These are phyloP conservation scores for Dysdera silvatica DNA, from an alignment of 1,140 invertebrate species.

Conservation along the genomic window DNA sequence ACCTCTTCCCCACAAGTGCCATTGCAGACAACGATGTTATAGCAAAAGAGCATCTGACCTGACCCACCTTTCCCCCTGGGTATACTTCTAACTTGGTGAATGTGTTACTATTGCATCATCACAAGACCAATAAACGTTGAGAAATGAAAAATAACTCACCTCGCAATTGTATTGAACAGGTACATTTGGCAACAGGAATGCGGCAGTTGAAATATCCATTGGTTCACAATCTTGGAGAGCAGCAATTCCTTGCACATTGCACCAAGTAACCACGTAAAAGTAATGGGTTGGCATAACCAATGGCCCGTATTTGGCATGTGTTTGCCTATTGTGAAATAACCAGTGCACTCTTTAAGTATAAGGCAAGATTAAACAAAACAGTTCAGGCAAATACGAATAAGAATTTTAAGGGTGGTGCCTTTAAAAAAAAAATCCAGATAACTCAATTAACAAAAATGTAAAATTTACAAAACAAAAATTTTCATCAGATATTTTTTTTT, in stretches of 20 bases:
- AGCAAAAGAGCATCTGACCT: no score
- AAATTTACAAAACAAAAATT: neutral
- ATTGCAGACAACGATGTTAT: no score
- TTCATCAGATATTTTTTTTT: no score
- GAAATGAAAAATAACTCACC: slow-evolving; percentile 1
- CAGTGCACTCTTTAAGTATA: no score
- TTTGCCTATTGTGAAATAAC: neutral
- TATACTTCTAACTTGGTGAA: no score
- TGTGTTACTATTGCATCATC: neutral
- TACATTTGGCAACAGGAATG: slow-evolving; percentile 11
- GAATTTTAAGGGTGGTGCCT: no score
- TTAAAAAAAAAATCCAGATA: neutral
- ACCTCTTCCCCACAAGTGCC: no score
- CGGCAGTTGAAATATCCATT: neutral
- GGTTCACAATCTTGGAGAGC: slow-evolving; percentile 8
- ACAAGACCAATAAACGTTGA: neutral
- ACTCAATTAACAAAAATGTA: neutral
- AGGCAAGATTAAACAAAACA: no score
- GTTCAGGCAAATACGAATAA: no score
- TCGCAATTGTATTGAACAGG: slow-evolving; percentile 21
- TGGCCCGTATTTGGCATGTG: slow-evolving; percentile 3
- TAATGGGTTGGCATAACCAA: slow-evolving; percentile 17
- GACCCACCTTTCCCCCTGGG: no score
- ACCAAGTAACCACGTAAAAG: slow-evolving; percentile 19
- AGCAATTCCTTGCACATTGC: neutral